Base-by-base conservation (phyloP, 2,797 vertebrate species). In the Sebastes hubbsi region DNA sequence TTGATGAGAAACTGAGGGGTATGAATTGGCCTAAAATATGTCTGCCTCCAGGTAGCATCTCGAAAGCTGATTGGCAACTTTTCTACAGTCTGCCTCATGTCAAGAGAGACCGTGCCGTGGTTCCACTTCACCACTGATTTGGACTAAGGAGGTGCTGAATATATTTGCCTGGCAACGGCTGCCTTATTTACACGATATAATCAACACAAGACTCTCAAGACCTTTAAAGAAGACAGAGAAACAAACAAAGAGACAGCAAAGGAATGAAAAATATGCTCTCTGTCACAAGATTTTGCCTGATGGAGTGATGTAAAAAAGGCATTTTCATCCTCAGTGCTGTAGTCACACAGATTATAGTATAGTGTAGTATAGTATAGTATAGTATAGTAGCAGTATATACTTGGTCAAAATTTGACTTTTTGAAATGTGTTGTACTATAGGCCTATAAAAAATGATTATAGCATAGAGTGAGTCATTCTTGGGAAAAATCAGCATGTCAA, bases 101-200 rank as follows among this genome's bases (percentile, higher is more conserved):
- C 68, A 27, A 63, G 63, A 65, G 59, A 68, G 32, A 30, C 68
- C 30, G 30, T 32, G 75, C 56, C 54, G 25, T 58, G 56, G 27
- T 66, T 77, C 38, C 49, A 75, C 38, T 83, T 85, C 77, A 72
- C 20, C 59, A 75, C 74, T 71, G 77, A 77, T 75, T 78, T 77
- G 59, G 76, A 70, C 72, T 29, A 62, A 81, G 54, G 20, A 30
- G 65, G 16, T 52, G 54, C 30, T 56, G 52, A 65, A 78, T 72
- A 42, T 16, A 65, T 86, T 36, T 80, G 75, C 89, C 65, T 38
- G 25, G 81, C 80, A 90, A 89, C 86, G 87, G 80, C 38, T 68
- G 54, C 29, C 66, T 36, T 85, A 77, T 88, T 85, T 78, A 71
- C 73, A 74, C 38, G 1, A 85, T 79, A 83, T 75, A 80, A 72